A percentile compares a stretch with the other conserved stretches of the same genome.
Evolutionary conservation across 2,797 vertebrate species (phyloP).

Genomic region (Sarcophilus harrisii): DNA sequence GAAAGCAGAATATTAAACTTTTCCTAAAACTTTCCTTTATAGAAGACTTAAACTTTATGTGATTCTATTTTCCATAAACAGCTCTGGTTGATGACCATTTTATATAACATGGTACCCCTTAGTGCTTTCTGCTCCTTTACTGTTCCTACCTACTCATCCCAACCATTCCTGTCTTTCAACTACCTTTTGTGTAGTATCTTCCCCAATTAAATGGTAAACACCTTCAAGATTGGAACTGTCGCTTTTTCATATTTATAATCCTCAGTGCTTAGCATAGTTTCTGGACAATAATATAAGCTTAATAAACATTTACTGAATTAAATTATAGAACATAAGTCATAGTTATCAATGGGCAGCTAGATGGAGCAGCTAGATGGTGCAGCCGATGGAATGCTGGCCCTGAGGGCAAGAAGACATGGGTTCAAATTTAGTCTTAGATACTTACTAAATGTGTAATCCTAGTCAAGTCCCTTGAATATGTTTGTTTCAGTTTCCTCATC

Average conservation of each 20-base stretch:
- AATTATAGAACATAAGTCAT: background rate
- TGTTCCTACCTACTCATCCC: accelerated
- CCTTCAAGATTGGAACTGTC: background rate
- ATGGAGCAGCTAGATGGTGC: background rate
- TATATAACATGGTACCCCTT: background rate
- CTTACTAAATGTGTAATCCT: background rate
- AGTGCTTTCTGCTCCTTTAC: background rate
- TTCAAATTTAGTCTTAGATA: background rate
- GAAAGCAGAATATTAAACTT: background rate
- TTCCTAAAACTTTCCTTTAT: background rate
- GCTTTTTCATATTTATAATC: background rate
- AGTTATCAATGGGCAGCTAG: background rate
- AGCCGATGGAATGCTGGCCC: background rate
- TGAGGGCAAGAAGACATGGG: background rate
- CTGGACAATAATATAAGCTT: background rate
- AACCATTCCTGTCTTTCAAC: background rate
- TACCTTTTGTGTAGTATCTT: background rate
- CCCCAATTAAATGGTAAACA: background rate
- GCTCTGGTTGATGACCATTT: background rate
- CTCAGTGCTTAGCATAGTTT: background rate
- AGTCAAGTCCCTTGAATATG: background rate
- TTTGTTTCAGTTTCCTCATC: background rate
- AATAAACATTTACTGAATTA: background rate
- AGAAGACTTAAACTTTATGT: background rate
- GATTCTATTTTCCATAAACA: background rate